Evolutionary conservation across 2,888 invertebrate species (phyloP), one percentile per base, ranked within the genome.

Genomic region (Rosalia funebris): DNA sequence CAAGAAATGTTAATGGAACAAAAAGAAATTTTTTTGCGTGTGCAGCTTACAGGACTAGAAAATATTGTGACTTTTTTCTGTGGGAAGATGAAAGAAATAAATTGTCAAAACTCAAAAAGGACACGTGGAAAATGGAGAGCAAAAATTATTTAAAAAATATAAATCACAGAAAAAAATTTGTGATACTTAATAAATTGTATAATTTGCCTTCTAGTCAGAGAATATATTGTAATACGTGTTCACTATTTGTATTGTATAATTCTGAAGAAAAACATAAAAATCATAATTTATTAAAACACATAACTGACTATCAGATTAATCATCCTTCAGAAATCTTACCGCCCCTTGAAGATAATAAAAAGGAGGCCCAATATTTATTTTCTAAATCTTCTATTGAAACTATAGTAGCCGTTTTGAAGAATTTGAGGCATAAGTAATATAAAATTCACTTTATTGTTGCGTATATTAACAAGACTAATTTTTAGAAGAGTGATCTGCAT

Each of bases 281-380:
- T 58, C 91, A 91, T 72, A 79, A 84, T 16, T 73, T 88, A 0
- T 76, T 82, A 7, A 81, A 79, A 20, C 82, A 83, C 16, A 72
- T 91, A 3, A 83, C 84, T 0, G 86, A 88, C 71, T 81, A 88
- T 63, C 83, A 86, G 63, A 78, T 92, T 15, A 71, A 74, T 1
- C 83, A 86, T 68, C 91, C 93, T 0, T 88, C 91, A 0, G 83
- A 85, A 55, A 84, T 93, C 74, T 78, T 96, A 7, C 84, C 84
- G 19, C 88, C 93, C 0, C 75, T 91, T 10, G 87, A 89, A 42
- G 87, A 91, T 81, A 87, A 91, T 47, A 90, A 91, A 68, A 89
- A 88, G 16, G 93, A 95, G 81, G 96, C 96, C 0, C 96, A 96
- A 79, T 96, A 92, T 79, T 86, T 95, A 70, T 96, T 96, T 80